Evolutionary conservation across 30 jellyfish, hydroid and myxozoan species (phyloP).

Genomic region (Aurelia aurita complex sp. Pacific): DNA sequence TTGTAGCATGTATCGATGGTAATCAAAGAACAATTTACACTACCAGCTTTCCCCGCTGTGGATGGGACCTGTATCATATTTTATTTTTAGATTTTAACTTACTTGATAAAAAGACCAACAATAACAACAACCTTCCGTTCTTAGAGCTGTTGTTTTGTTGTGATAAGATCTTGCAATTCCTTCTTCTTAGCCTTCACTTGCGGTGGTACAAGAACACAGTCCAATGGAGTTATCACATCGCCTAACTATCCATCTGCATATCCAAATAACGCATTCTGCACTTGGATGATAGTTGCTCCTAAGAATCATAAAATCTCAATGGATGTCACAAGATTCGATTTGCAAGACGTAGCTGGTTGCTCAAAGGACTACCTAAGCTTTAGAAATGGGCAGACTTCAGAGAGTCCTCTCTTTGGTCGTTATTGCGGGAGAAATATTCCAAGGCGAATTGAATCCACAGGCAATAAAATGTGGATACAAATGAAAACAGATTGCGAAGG

Average conservation of each 20-base stretch:
- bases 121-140: too few species aligned
- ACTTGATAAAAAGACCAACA: too few species aligned
- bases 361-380: constrained; percentile 55
- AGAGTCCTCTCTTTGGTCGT: constrained; percentile 31
- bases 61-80: too few species aligned
- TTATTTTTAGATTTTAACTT: too few species aligned
- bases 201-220: constrained; percentile 62
- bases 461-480: constrained; percentile 55
- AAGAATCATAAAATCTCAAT: constrained; percentile 28
- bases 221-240: constrained; percentile 56
- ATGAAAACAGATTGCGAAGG: constrained; percentile 60
- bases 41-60: too few species aligned
- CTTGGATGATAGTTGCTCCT: constrained; percentile 73
- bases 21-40: too few species aligned
- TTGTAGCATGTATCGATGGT: too few species aligned
- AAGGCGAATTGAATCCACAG: constrained; percentile 9
- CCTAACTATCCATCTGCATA: constrained; percentile 49
- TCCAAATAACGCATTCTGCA: constrained; percentile 32
- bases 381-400: constrained; percentile 67
- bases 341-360: constrained; percentile 53
- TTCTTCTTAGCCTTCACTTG: too few species aligned
- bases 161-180: too few species aligned
- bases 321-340: constrained; percentile 27
- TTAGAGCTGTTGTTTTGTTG: too few species aligned
- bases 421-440: constrained; percentile 63